Conservation (phyloP, 2,113 vertebrate species). For the Coturnix japonica region DNA sequence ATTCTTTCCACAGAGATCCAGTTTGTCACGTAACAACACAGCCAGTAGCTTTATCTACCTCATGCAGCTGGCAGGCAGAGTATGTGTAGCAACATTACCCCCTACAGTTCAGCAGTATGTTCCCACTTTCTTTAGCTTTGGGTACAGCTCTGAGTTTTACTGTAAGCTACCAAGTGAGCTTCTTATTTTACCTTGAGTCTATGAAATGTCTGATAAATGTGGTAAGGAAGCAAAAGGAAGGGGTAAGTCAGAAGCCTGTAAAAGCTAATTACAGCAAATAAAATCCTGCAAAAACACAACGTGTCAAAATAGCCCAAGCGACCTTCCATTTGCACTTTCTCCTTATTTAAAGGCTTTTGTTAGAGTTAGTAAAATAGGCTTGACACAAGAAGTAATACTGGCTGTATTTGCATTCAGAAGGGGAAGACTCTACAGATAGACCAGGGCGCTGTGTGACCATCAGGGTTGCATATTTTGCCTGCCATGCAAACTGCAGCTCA, state of each 20-base stretch:
- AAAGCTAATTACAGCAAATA: not conserved
- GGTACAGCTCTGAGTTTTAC: fast-evolving
- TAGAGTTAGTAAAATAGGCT: no score
- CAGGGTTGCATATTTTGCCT: not conserved
- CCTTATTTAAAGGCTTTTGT: not conserved
- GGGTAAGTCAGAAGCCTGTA: not conserved
- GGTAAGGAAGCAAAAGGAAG: not conserved
- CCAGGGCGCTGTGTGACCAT: not conserved
- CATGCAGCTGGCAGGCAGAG: constrained; percentile 18
- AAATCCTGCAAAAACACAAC: not conserved
- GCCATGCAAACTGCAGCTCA: not conserved
- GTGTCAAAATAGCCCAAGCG: not conserved
- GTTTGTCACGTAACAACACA: not conserved
- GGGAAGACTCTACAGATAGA: not conserved
- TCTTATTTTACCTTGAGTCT: not conserved
- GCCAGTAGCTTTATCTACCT: constrained; percentile 25
- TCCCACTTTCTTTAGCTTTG: not conserved
- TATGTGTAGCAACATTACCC: constrained; percentile 66
- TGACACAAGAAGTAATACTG: not conserved
- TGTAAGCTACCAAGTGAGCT: not conserved
- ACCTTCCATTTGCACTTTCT: not conserved
- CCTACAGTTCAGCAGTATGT: constrained; percentile 54
- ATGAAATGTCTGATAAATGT: not conserved
- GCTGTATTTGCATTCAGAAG: not conserved
- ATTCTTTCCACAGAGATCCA: not conserved